Evolutionary conservation across 2,888 invertebrate genomes (phyloP).

Genomic region (Stenodera caucasica): DNA sequence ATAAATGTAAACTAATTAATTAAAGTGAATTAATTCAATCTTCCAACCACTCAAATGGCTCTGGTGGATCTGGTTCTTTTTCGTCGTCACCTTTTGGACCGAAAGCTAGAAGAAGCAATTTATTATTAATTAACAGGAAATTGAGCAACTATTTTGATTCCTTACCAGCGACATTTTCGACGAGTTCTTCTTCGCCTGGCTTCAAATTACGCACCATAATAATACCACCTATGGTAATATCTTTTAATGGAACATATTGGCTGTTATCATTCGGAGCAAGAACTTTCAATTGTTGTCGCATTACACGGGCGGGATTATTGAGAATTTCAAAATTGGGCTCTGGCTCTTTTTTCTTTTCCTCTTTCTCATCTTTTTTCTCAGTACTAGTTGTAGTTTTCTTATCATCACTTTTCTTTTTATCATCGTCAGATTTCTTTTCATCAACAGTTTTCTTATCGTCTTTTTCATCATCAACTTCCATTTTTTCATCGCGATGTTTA

Average conservation of each 20-base stretch:
- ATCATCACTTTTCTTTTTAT: constrained; percentile 50
- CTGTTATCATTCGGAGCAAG: constrained; percentile 79
- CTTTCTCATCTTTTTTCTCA: constrained; percentile 58
- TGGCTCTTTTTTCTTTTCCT: constrained; percentile 75
- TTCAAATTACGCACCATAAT: constrained; percentile 89
- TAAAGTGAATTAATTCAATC: constrained; percentile 59
- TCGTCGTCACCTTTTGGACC: constrained; percentile 92
- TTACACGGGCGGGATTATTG: constrained; percentile 90
- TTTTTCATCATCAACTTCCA: constrained; percentile 72
- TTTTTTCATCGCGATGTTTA: constrained; percentile 67
- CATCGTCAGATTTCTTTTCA: constrained; percentile 35
- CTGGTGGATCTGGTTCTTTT: constrained; percentile 95
- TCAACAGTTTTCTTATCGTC: constrained; percentile 12
- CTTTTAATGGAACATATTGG: constrained; percentile 84
- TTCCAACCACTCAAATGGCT: constrained; percentile 95
- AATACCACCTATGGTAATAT: constrained; percentile 92
- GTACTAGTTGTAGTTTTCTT: constrained; percentile 55
- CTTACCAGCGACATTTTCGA: constrained; percentile 83
- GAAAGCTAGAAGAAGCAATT: constrained; percentile 61
- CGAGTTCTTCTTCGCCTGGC: constrained; percentile 78
- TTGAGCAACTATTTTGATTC: constrained; percentile 22
- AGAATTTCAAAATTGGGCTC: constrained; percentile 92
- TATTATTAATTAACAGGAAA: constrained; percentile 8
- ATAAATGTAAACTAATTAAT: constrained; percentile 3
- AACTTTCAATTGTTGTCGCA: constrained; percentile 86